Percentiles rank a stretch among this genome's conserved stretches.
These are phyloP conservation scores for Pentalonia nigronervosa DNA, from an alignment of 1,140 invertebrate genomes.

Conservation along the genomic window DNA sequence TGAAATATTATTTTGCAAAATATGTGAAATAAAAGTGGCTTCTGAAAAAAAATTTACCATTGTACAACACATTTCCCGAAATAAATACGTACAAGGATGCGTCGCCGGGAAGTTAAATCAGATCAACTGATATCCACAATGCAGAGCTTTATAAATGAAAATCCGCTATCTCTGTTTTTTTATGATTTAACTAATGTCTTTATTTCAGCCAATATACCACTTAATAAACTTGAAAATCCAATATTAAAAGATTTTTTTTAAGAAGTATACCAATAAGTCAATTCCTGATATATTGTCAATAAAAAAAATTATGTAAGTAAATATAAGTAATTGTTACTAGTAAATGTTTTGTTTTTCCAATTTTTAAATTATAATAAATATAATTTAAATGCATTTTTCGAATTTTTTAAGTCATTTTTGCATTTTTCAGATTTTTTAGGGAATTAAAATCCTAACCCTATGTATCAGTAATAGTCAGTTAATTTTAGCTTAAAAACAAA, in stretches of 20 bases:
- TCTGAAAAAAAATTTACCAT: neutral
- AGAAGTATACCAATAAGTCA: constrained; percentile 19
- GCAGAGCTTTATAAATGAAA: neutral
- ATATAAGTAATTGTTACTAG: too few relatives aligned
- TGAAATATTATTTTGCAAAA: too few relatives aligned
- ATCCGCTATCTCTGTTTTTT: neutral
- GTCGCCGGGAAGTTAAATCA: neutral
- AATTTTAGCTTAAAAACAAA: too few relatives aligned
- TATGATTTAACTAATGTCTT: neutral
- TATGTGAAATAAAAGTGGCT: neutral
- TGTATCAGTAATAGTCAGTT: too few relatives aligned
- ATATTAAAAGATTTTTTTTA: constrained; percentile 11
- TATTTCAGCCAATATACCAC: neutral
- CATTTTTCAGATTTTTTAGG: too few relatives aligned
- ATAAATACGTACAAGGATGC: neutral
- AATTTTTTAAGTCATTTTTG: too few relatives aligned
- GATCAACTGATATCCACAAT: neutral
- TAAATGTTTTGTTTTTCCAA: too few relatives aligned
- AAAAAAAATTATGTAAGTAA: too few relatives aligned
- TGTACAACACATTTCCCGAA: neutral
- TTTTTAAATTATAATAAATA: too few relatives aligned
- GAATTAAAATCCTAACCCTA: too few relatives aligned
- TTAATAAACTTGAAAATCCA: constrained; percentile 22
- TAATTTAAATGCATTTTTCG: too few relatives aligned
- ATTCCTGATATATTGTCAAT: neutral